A percentile compares a stretch with the other conserved stretches of the same genome.
Evolutionary conservation across 2,113 vertebrate species (phyloP).

Genomic region (Calidris pugnax): DNA sequence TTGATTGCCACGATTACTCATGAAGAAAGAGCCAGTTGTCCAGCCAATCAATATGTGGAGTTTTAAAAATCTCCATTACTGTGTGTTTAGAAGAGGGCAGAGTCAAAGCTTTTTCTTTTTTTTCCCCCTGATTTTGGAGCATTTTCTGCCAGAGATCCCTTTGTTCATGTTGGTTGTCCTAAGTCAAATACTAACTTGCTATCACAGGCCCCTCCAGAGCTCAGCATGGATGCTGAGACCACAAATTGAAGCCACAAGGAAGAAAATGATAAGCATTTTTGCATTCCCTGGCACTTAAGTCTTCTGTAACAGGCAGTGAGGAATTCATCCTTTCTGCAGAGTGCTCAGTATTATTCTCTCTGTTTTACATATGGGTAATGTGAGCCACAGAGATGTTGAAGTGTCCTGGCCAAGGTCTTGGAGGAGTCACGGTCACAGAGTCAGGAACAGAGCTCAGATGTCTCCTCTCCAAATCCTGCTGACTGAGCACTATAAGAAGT

Average conservation of each 20-base stretch:
- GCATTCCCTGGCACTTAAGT: neutral
- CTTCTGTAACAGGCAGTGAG: neutral
- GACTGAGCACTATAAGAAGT: neutral
- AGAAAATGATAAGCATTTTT: neutral
- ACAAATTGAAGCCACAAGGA: neutral
- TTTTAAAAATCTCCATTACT: neutral
- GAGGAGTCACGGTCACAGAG: neutral
- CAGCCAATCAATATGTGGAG: neutral
- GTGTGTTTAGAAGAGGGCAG: neutral
- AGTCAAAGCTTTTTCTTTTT: neutral
- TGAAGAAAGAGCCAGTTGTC: neutral
- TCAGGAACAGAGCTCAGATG: neutral
- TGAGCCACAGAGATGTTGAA: neutral
- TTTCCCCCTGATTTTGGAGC: neutral
- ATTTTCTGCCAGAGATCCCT: neutral
- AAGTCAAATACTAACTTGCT: neutral
- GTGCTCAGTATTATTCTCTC: neutral
- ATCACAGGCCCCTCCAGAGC: neutral
- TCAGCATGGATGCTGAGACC: neutral
- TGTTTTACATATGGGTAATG: neutral
- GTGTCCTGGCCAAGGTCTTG: neutral
- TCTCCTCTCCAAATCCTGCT: neutral
- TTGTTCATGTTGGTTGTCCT: neutral
- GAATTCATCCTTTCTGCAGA: neutral
- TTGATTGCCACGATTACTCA: neutral